Conservation (phyloP, 1,140 invertebrate genomes). For the Hylaeus anthracinus region DNA sequence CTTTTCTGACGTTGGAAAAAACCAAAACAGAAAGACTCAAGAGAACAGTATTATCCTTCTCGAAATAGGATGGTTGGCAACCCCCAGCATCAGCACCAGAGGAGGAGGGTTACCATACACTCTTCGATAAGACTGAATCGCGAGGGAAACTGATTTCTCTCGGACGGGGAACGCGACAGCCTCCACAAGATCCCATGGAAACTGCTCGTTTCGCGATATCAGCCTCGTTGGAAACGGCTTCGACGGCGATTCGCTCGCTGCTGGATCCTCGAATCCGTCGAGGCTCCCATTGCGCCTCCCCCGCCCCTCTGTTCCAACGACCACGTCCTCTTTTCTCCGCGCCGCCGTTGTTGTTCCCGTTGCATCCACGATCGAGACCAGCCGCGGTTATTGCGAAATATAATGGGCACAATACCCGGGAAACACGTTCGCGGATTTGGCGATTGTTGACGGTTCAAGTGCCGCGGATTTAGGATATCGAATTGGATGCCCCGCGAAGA, state of each 20-base stretch:
- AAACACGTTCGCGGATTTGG: slow-evolving; percentile 7
- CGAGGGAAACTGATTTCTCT: slow-evolving; percentile 54
- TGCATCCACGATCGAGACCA: no score
- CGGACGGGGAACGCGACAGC: slow-evolving; percentile 32
- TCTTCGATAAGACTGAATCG: slow-evolving; percentile 40
- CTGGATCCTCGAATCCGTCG: slow-evolving; percentile 27
- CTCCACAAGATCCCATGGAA: slow-evolving; percentile 16
- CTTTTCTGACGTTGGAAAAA: no score
- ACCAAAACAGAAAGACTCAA: no score
- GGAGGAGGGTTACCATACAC: no score
- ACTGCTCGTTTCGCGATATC: slow-evolving; percentile 58
- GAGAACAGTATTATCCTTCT: no score
- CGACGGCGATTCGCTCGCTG: slow-evolving; percentile 30
- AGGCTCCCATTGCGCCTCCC: neutral
- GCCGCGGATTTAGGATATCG: slow-evolving; percentile 13
- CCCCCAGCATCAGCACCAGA: neutral
- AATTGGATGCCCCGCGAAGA: neutral
- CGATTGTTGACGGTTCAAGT: slow-evolving; percentile 22
- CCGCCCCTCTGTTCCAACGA: no score
- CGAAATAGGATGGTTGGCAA: neutral
- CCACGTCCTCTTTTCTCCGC: no score
- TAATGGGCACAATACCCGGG: slow-evolving; percentile 15
- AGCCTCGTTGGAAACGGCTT: slow-evolving; percentile 37
- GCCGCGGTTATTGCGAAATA: slow-evolving; percentile 16
- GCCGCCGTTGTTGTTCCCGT: neutral